Evolutionary conservation across 2,888 invertebrate species (phyloP).

Genomic region (Apomyelois bistriatella): DNA sequence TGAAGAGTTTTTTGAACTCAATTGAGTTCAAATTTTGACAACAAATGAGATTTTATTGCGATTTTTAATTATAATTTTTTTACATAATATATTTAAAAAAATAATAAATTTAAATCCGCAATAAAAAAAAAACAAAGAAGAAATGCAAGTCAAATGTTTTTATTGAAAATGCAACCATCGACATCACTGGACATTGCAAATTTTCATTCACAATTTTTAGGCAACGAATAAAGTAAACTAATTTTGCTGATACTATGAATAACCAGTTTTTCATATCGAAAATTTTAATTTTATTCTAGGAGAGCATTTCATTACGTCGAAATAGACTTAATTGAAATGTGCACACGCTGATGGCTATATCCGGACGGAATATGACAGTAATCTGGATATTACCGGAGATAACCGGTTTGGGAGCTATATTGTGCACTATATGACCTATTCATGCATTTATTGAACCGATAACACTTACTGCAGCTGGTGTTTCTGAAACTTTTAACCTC

Average conservation of each 20-base stretch:
- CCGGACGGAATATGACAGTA: conserved; percentile 49
- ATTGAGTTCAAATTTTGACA: no score
- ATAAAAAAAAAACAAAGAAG: not conserved
- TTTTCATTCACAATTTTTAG: conserved; percentile 1
- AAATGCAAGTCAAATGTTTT: not conserved
- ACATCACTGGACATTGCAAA: not conserved
- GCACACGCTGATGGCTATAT: conserved; percentile 40
- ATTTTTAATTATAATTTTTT: no score
- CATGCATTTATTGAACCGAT: not conserved
- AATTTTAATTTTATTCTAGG: conserved; percentile 49
- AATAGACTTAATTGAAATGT: conserved; percentile 56
- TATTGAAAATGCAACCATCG: not conserved
- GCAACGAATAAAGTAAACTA: conserved; percentile 19
- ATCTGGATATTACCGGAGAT: conserved; percentile 50
- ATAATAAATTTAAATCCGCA: not conserved
- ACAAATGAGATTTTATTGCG: no score
- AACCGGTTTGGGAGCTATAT: conserved; percentile 39
- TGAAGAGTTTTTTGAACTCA: no score
- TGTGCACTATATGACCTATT: conserved; percentile 37
- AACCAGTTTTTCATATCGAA: conserved; percentile 35
- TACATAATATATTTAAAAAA: no score
- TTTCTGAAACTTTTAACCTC: no score
- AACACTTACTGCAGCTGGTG: not conserved
- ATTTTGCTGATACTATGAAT: conserved; percentile 33
- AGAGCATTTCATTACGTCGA: conserved; percentile 49